Evolutionary conservation across 2,888 invertebrate species (phyloP).

Genomic region (Corythucha ciliata): DNA sequence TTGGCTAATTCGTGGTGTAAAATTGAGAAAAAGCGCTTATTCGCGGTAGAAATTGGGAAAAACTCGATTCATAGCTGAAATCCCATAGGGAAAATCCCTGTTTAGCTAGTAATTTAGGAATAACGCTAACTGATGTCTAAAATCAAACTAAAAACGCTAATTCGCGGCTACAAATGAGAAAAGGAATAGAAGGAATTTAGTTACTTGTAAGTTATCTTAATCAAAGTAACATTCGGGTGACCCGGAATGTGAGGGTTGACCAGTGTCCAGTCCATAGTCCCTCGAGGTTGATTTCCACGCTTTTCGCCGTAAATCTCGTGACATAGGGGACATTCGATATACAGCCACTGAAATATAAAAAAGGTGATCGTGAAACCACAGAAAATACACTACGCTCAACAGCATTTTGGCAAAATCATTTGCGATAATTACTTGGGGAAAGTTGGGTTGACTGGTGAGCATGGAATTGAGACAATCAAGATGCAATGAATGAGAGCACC

Average conservation of each 20-base stretch:
- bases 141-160: no score
- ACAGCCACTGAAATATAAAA: slow-evolving; percentile 48
- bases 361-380: background rate
- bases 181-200: slow-evolving; percentile 36
- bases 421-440: slow-evolving; percentile 40
- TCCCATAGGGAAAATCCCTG: no score
- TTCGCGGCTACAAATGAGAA: no score
- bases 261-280: slow-evolving; percentile 72
- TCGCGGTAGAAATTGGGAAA: no score
- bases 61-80: background rate
- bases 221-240: slow-evolving; percentile 57
- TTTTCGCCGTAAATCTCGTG: slow-evolving; percentile 71
- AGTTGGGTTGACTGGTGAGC: slow-evolving; percentile 48
- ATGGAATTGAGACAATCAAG: slow-evolving; percentile 67
- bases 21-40: no score
- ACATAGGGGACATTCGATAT: slow-evolving; percentile 79
- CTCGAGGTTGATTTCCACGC: slow-evolving; percentile 67
- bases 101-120: no score
- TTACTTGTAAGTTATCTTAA: slow-evolving; percentile 75
- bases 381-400: background rate
- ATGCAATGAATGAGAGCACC: slow-evolving; percentile 72
- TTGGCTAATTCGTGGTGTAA: no score
- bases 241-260: slow-evolving; percentile 58
- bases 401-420: background rate
- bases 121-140: no score